These are phyloP conservation scores for Junonia oenone DNA, from an alignment of 2,888 invertebrate species.

Conservation along the genomic window DNA sequence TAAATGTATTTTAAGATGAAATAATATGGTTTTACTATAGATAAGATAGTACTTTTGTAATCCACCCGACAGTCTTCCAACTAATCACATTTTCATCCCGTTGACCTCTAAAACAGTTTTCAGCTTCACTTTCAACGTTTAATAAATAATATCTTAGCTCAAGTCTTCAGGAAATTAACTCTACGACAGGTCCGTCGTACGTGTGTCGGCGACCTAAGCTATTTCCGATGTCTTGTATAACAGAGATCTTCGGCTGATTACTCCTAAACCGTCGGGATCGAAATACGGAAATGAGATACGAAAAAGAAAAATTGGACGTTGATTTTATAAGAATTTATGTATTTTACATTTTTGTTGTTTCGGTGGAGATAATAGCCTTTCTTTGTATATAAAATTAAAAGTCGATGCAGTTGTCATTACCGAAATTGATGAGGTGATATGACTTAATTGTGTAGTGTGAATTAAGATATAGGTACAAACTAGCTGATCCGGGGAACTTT, in stretches of 20 bases:
- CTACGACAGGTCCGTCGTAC: background rate
- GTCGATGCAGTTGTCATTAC: too few relatives aligned
- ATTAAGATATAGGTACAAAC: too few relatives aligned
- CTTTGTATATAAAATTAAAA: too few relatives aligned
- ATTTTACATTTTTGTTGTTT: too few relatives aligned
- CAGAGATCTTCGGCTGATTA: slow-evolving; percentile 10
- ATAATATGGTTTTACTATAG: too few relatives aligned
- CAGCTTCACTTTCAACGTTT: background rate
- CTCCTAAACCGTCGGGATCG: slow-evolving; percentile 6
- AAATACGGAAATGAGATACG: slow-evolving; percentile 6
- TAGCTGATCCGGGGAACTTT: too few relatives aligned
- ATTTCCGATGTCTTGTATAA: slow-evolving; percentile 18
- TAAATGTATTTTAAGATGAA: too few relatives aligned
- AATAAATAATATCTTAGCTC: slow-evolving; percentile 3
- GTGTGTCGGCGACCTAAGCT: slow-evolving; percentile 7
- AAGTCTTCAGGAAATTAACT: slow-evolving; percentile 9
- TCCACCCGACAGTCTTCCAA: background rate
- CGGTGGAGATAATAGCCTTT: too few relatives aligned
- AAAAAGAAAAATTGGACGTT: background rate
- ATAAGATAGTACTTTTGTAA: too few relatives aligned
- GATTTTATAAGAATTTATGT: background rate
- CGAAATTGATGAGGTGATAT: too few relatives aligned
- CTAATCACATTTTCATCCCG: background rate
- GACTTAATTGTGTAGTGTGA: too few relatives aligned
- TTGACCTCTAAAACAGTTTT: background rate